phyloP scores from a whole-genome alignment of 2,797 vertebrate genomes.

The Ctenopoma kingsleyae region DNA sequence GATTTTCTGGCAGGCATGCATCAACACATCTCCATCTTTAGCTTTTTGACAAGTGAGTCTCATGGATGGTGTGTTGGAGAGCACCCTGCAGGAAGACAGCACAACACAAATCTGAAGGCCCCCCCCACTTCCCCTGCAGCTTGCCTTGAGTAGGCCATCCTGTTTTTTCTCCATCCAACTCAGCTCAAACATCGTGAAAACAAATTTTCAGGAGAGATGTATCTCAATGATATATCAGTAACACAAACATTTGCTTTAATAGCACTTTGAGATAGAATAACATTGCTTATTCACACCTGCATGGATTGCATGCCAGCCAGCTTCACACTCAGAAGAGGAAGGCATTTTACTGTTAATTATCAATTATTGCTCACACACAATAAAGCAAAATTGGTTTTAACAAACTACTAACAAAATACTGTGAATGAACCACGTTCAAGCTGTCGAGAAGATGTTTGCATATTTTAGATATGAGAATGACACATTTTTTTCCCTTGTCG shows the following conservation, averaged over 20 bases:
- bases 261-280: slow-evolving; percentile 14
- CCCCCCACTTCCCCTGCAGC: slow-evolving; percentile 19
- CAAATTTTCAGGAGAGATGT: slow-evolving; percentile 2
- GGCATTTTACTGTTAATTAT: slow-evolving; percentile 4
- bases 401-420: slow-evolving; percentile 1
- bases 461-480: slow-evolving; percentile 3
- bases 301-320: slow-evolving; percentile 1
- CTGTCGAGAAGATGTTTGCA: slow-evolving; percentile 1
- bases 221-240: slow-evolving; percentile 29
- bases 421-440: slow-evolving; percentile 11
- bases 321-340: slow-evolving; percentile 20
- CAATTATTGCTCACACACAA: slow-evolving; percentile 16
- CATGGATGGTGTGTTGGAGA: slow-evolving; percentile 53
- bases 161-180: slow-evolving; percentile 32
- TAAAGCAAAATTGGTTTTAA: slow-evolving; percentile 10
- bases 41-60: slow-evolving; percentile 53
- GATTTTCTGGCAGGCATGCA: slow-evolving; percentile 72
- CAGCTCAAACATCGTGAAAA: slow-evolving; percentile 19
- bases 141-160: slow-evolving; percentile 26
- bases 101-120: slow-evolving; percentile 34
- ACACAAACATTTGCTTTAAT: slow-evolving; percentile 11
- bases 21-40: slow-evolving; percentile 74
- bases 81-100: slow-evolving; percentile 52
- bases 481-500: background rate
- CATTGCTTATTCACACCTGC: slow-evolving; percentile 33